Percentiles rank a stretch among this genome's conserved stretches.
Evolutionary conservation across 2,113 vertebrate genomes (phyloP).

Genomic region (Cinclus cinclus): DNA sequence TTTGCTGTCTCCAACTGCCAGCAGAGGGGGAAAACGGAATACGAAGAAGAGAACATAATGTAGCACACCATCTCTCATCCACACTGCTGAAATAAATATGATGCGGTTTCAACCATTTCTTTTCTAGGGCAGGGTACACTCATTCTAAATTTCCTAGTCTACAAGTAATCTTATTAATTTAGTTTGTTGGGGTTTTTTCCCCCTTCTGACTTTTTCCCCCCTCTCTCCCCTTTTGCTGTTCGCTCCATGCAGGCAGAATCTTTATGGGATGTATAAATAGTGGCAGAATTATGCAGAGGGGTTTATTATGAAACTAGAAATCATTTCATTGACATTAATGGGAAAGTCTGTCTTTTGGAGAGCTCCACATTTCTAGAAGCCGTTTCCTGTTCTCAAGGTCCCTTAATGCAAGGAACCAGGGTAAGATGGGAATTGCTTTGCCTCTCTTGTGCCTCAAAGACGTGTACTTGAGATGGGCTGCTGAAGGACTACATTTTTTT

Average conservation of each 20-base stretch:
- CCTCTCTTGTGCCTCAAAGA: neutral
- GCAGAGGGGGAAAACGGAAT: slow-evolving; percentile 74
- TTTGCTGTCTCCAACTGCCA: slow-evolving; percentile 55
- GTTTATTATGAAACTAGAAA: slow-evolving; percentile 61
- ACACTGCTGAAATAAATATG: slow-evolving; percentile 51
- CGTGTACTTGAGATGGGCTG: neutral
- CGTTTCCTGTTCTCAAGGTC: slow-evolving; percentile 52
- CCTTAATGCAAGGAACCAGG: slow-evolving; percentile 34
- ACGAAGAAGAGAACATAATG: slow-evolving; percentile 27
- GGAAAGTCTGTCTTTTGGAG: slow-evolving; percentile 67
- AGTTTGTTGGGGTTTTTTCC: neutral
- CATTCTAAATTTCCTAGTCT: neutral
- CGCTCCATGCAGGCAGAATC: neutral
- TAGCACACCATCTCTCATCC: neutral
- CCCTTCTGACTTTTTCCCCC: neutral
- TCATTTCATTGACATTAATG: slow-evolving; percentile 70
- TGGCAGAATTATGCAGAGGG: slow-evolving; percentile 50
- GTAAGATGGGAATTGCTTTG: slow-evolving; percentile 22
- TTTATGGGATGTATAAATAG: slow-evolving; percentile 49
- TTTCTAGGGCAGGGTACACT: slow-evolving; percentile 56
- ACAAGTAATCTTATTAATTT: neutral
- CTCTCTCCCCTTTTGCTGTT: neutral
- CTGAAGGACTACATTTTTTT: neutral
- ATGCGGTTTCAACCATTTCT: slow-evolving; percentile 45
- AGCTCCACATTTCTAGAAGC: slow-evolving; percentile 59